These are phyloP conservation scores for Gila orcuttii DNA, from an alignment of 2,113 vertebrate species.

Conservation along the genomic window DNA sequence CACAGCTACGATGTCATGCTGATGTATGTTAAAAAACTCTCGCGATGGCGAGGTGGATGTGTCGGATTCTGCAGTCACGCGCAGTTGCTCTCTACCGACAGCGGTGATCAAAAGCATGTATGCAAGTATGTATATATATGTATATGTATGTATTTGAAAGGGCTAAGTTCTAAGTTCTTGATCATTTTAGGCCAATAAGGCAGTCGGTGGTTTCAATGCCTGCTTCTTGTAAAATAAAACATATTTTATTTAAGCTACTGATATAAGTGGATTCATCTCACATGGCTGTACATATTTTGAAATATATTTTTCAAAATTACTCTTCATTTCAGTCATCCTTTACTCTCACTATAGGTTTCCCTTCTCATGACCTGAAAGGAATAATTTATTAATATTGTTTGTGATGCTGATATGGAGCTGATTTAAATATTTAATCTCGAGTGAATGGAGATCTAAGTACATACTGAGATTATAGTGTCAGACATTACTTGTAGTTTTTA, in stretches of 20 bases:
- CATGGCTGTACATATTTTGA: not conserved
- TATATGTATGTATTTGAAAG: no score
- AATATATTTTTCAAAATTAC: not conserved
- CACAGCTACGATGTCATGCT: no score
- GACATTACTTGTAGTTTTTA: not conserved
- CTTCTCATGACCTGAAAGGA: not conserved
- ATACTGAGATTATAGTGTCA: not conserved
- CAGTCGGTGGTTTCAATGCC: not conserved
- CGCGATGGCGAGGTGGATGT: no score
- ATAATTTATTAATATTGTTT: constrained; percentile 14
- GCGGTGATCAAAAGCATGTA: no score
- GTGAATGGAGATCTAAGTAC: not conserved
- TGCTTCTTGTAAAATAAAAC: not conserved
- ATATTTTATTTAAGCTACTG: not conserved
- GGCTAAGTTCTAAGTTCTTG: no score
- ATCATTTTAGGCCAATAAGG: not conserved
- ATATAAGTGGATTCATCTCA: not conserved
- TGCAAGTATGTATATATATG: no score
- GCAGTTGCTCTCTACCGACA: no score
- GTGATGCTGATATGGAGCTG: not conserved
- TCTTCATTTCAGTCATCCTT: not conserved
- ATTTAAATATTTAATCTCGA: constrained; percentile 10
- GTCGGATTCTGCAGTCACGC: no score
- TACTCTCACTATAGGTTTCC: not conserved
- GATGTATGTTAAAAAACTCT: no score